Conservation (phyloP, 1,140 invertebrate species). For the Papilio xuthus region DNA sequence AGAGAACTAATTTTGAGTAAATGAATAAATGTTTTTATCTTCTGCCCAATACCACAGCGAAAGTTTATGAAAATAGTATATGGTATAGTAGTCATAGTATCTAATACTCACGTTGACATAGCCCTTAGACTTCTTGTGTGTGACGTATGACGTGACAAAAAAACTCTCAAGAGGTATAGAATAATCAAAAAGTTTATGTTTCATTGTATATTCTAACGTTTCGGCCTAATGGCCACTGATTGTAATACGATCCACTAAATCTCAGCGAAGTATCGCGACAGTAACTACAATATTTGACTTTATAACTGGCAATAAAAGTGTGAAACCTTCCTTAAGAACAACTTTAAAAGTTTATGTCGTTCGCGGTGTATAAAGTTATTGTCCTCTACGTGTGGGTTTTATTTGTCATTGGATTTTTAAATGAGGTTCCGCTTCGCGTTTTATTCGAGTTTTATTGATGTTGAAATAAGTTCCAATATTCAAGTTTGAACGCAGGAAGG, state of each 20-base stretch:
- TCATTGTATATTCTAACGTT: background rate
- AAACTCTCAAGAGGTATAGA: background rate
- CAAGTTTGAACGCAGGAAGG: background rate
- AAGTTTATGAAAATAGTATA: too few species aligned
- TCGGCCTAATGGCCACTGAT: background rate
- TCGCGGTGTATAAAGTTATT: conserved; percentile 34
- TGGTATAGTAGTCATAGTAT: too few species aligned
- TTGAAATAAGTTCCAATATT: conserved; percentile 6
- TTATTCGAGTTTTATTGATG: conserved; percentile 28
- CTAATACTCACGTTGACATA: too few species aligned
- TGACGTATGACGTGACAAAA: background rate
- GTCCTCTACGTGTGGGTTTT: conserved; percentile 31
- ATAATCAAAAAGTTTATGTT: background rate
- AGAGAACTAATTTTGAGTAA: too few species aligned
- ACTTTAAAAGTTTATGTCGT: conserved; percentile 34
- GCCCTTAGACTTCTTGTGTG: too few species aligned
- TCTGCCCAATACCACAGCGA: too few species aligned
- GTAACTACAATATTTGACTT: conserved; percentile 30
- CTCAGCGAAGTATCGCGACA: background rate
- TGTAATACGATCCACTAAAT: conserved; percentile 1
- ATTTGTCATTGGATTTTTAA: conserved; percentile 35
- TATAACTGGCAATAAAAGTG: conserved; percentile 35
- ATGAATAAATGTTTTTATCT: too few species aligned
- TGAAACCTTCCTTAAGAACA: conserved; percentile 33
- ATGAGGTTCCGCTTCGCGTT: conserved; percentile 27